These are phyloP conservation scores for Hormaphis cornu DNA, from an alignment of 1,140 invertebrate genomes.

Conservation along the genomic window DNA sequence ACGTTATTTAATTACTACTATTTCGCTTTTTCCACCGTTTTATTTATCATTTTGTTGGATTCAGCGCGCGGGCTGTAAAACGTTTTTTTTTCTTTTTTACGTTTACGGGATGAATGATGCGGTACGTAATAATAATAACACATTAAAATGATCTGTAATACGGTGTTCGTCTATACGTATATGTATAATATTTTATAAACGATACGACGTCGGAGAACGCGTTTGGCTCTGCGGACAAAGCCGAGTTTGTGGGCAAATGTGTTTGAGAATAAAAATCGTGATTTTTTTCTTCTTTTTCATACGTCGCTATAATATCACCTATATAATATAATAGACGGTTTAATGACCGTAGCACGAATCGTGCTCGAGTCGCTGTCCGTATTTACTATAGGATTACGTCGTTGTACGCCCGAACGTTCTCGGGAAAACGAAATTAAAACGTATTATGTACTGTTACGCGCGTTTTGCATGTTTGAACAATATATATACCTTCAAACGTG, in stretches of 20 bases:
- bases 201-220: background rate
- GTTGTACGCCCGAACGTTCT: too few species aligned
- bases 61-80: background rate
- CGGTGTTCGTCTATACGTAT: background rate
- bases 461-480: too few species aligned
- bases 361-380: background rate
- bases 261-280: background rate
- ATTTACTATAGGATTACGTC: slow-evolving; percentile 2
- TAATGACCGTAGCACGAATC: slow-evolving; percentile 3
- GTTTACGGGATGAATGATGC: too few species aligned
- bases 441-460: too few species aligned
- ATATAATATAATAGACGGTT: background rate
- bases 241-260: background rate
- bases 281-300: background rate
- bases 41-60: too few species aligned
- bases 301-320: background rate
- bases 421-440: background rate
- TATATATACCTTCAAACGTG: too few species aligned
- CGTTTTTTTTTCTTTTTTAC: background rate
- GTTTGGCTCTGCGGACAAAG: background rate
- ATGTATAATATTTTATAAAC: background rate
- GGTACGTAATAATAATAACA: too few species aligned
- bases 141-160: background rate
- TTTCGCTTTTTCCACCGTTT: too few species aligned
- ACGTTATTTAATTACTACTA: background rate